phyloP scores from a whole-genome alignment of 2,113 vertebrate species.

The Caloenas nicobarica region DNA sequence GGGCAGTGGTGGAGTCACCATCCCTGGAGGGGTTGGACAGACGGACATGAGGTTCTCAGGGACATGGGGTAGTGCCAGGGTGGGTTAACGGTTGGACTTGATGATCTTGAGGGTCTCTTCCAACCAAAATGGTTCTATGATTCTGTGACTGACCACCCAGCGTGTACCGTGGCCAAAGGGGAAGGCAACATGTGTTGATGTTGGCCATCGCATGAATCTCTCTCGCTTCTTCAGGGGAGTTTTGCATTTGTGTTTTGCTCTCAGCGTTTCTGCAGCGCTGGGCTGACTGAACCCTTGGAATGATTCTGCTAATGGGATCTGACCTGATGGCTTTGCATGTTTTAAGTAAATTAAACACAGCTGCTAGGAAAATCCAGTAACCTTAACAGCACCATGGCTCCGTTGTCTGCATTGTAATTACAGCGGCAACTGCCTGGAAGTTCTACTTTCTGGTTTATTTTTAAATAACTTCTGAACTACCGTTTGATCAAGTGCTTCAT shows the following conservation, averaged over 20 bases:
- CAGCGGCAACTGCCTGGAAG: not conserved
- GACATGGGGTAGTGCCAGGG: too few relatives aligned
- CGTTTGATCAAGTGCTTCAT: slow-evolving; percentile 49
- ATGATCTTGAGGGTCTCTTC: not conserved
- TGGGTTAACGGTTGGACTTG: too few relatives aligned
- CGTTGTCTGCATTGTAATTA: slow-evolving; percentile 59
- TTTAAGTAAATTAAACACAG: slow-evolving; percentile 69
- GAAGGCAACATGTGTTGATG: rapidly evolving
- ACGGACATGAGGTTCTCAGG: too few relatives aligned
- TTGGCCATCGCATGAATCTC: not conserved
- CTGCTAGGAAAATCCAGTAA: slow-evolving; percentile 63
- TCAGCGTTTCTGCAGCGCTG: not conserved
- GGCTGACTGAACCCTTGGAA: not conserved
- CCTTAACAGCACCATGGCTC: slow-evolving; percentile 52
- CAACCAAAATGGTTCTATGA: too few relatives aligned
- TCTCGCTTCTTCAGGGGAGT: not conserved
- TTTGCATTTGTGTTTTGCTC: not conserved
- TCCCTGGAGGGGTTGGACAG: too few relatives aligned
- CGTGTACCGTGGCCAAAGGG: rapidly evolving
- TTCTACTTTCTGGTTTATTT: slow-evolving; percentile 66
- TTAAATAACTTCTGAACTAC: slow-evolving; percentile 51
- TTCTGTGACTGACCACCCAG: rapidly evolving
- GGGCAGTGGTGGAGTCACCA: too few relatives aligned
- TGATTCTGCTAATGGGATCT: slow-evolving; percentile 60
- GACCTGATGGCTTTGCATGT: slow-evolving; percentile 61